Evolutionary conservation across 2,888 invertebrate species (phyloP).

Genomic region (Euplagia quadripunctaria): DNA sequence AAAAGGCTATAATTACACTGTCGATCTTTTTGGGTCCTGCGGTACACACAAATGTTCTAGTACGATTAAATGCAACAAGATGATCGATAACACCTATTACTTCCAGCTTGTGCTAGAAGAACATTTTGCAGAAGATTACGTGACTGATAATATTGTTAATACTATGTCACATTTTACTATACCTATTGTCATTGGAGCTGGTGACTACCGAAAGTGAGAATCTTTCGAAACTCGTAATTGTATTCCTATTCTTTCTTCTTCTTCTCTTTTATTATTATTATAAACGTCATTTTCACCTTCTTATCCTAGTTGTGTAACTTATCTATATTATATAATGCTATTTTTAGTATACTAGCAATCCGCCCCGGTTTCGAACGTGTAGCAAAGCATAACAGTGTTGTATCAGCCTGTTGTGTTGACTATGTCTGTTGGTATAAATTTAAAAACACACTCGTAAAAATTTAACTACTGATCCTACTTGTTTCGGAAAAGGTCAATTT

Average conservation of each 20-base stretch:
- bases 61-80: constrained; percentile 64
- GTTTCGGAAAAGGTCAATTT: no score
- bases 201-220: constrained; percentile 71
- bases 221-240: background rate
- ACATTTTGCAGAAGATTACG: constrained; percentile 67
- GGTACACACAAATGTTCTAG: constrained; percentile 67
- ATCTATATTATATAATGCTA: no score
- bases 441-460: no score
- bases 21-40: constrained; percentile 74
- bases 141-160: constrained; percentile 69
- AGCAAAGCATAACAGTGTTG: no score
- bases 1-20: constrained; percentile 66
- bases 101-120: constrained; percentile 77
- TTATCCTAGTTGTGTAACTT: background rate
- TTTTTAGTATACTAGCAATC: no score
- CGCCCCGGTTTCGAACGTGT: no score
- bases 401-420: no score
- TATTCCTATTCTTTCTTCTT: background rate
- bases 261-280: background rate
- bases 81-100: constrained; percentile 71
- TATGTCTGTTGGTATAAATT: no score
- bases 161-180: constrained; percentile 67
- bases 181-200: constrained; percentile 71
- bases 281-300: background rate
- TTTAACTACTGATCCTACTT: no score